Evolutionary conservation across 2,888 invertebrate species (phyloP).

Genomic region (Sphaerophoria rueppellii): DNA sequence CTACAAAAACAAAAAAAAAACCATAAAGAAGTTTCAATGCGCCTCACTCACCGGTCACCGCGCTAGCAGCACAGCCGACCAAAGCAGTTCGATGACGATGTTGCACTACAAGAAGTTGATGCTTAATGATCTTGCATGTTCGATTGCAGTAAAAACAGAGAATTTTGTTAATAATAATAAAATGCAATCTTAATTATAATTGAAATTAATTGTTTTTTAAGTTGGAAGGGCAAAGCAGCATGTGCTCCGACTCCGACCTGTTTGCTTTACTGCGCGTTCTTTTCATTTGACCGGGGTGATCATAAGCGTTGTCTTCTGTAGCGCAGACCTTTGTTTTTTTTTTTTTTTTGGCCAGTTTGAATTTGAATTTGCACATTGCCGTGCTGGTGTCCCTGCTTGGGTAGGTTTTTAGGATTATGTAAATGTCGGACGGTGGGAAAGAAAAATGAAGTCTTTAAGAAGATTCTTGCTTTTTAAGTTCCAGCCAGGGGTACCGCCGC

Average conservation of each 20-base stretch:
- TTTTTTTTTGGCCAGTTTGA: not conserved
- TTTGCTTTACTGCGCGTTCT: not conserved
- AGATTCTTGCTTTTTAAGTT: conserved; percentile 6
- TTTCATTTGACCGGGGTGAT: not conserved
- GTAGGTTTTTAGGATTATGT: too few relatives aligned
- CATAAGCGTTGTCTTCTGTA: not conserved
- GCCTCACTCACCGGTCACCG: not conserved
- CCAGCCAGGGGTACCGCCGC: conserved; percentile 40
- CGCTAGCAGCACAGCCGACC: not conserved
- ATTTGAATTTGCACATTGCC: too few relatives aligned
- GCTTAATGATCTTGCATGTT: conserved; percentile 70
- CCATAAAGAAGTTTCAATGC: too few relatives aligned
- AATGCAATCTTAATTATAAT: conserved; percentile 71
- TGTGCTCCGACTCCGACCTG: not conserved
- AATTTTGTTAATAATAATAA: conserved; percentile 69
- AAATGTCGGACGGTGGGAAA: not conserved
- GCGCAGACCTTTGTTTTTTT: not conserved
- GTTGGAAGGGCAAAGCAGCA: conserved; percentile 43
- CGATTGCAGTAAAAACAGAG: conserved; percentile 66
- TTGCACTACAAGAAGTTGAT: not conserved
- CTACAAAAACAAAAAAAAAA: too few relatives aligned
- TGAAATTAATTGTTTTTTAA: conserved; percentile 73
- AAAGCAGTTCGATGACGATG: not conserved
- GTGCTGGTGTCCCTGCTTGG: too few relatives aligned
- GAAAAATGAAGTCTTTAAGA: conserved; percentile 6